Base-by-base conservation (phyloP, 1,140 invertebrate genomes). In the Aphaenogaster rudis region DNA sequence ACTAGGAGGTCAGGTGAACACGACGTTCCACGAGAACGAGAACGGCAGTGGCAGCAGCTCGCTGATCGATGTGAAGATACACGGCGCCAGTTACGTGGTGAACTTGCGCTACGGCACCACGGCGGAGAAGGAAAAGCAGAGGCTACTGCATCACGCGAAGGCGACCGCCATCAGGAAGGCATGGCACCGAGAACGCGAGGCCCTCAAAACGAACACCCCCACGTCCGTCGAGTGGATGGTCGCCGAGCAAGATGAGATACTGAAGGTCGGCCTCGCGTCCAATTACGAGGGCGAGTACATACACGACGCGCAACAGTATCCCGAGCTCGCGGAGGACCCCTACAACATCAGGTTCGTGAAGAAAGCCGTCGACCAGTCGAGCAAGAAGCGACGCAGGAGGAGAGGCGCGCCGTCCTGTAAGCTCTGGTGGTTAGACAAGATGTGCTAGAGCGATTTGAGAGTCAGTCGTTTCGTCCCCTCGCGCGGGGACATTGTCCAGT, bases 241-340 rank as follows among this genome's bases (percentile, higher is more conserved):
- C 79, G 96, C 97, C 21, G 98, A 99, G 95, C 96, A 97, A 80
- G 98, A 99, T 84, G 98, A 99, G 94, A 97, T 98, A 39, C 95
- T 98, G 80, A 98, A 99, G 91, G 96, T 96, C 74, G 98, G 98
- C 15, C 97, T 97, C 90, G 97, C 98, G 15, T 96, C 97, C 5
- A 98, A 97, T 89, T 99, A 99, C 95, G 98, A 99, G 92, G 98
- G 98, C 69, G 97, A 98, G 92, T 99, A 99, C 95, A 97, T 98
- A 84, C 98, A 99, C 94, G 98, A 99, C 92, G 97, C 98, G 21
- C 97, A 97, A 90, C 95, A 97, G 21, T 99, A 98, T 96, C 98
- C 99, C 0, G 98, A 99, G 93, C 96, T 99, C 15, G 98, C 98
- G 15, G 99, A 99, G 95, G 99, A 99, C 96, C 98, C 98, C 2